Evolutionary conservation across 2,888 invertebrate species (phyloP).

Genomic region (Drosophila picticornis): DNA sequence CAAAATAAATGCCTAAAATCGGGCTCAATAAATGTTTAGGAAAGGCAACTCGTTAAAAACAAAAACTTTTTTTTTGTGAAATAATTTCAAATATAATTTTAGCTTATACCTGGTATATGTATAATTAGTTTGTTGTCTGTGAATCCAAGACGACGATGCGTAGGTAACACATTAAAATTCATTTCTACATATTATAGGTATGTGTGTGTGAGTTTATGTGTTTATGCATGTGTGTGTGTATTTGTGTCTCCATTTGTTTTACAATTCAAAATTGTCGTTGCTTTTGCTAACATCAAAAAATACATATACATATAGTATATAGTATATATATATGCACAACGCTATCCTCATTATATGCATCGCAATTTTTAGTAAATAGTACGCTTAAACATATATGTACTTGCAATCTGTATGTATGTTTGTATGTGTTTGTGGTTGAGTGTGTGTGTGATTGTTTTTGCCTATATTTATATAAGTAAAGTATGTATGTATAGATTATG

Average conservation of each 20-base stretch:
- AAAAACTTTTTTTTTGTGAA: conserved; percentile 59
- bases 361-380: conserved; percentile 53
- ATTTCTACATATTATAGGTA: conserved; percentile 68
- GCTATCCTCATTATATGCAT: conserved; percentile 31
- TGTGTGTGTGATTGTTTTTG: conserved; percentile 23
- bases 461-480: conserved; percentile 52
- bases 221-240: conserved; percentile 15
- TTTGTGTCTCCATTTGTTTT: conserved; percentile 30
- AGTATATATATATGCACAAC: conserved; percentile 39
- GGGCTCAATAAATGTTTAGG: background rate
- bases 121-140: conserved; percentile 67
- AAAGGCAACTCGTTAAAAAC: background rate
- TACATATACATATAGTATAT: conserved; percentile 21
- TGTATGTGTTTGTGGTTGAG: conserved; percentile 16
- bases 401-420: conserved; percentile 40
- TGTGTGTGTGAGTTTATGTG: conserved; percentile 24
- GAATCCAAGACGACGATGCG: conserved; percentile 67
- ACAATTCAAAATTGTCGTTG: conserved; percentile 63
- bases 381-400: conserved; percentile 42
- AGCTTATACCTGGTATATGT: conserved; percentile 72
- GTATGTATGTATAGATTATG: conserved; percentile 43
- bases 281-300: conserved; percentile 53
- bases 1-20: background rate
- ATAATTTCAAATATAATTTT: conserved; percentile 75
- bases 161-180: conserved; percentile 76